Conservation (phyloP, 1,140 invertebrate genomes). For the Tribolium castaneum region DNA sequence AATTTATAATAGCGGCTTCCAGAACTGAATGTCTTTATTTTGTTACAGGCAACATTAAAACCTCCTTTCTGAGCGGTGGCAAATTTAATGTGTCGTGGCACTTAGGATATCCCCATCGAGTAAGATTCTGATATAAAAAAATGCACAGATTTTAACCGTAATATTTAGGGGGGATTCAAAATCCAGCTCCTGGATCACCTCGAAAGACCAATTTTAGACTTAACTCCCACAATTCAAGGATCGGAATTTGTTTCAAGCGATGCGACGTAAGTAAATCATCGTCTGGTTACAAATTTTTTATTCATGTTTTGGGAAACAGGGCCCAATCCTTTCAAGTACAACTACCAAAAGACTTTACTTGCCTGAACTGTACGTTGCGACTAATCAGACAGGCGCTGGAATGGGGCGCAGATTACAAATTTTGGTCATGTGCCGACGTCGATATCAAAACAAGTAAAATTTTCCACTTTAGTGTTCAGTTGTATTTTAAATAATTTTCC, state of each 20-base stretch:
- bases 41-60: constrained; percentile 80
- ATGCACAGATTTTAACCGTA: constrained; percentile 46
- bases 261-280: constrained; percentile 71
- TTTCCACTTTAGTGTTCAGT: neutral
- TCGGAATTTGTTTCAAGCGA: constrained; percentile 85
- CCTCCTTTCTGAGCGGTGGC: constrained; percentile 83
- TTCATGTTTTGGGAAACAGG: constrained; percentile 65
- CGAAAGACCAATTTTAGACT: constrained; percentile 83
- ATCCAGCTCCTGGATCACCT: constrained; percentile 84
- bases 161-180: constrained; percentile 85
- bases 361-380: constrained; percentile 89
- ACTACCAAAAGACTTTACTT: constrained; percentile 85
- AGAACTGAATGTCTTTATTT: constrained; percentile 50
- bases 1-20: no score
- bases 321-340: constrained; percentile 83
- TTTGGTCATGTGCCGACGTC: constrained; percentile 96
- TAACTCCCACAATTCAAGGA: constrained; percentile 83
- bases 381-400: constrained; percentile 89
- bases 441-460: constrained; percentile 77
- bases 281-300: neutral
- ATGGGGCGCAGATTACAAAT: constrained; percentile 86
- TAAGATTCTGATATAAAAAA: constrained; percentile 68
- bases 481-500: constrained; percentile 47
- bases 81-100: constrained; percentile 94
- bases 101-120: constrained; percentile 91